Base-by-base conservation (phyloP, 2,797 vertebrate genomes). In the Acestrorhynchus altus region DNA sequence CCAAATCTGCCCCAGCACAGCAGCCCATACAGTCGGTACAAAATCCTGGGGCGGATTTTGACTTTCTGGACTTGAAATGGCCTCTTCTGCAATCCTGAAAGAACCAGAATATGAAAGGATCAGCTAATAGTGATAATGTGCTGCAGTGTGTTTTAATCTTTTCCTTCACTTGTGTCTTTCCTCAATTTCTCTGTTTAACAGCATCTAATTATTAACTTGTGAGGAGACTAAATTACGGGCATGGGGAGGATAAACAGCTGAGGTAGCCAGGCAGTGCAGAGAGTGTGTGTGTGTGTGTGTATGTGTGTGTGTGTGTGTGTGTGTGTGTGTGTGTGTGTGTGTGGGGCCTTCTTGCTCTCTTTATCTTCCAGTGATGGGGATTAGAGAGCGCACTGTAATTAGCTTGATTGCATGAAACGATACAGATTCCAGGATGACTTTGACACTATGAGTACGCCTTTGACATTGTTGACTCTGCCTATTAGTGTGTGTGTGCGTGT, bases 321-420 rank as follows among this genome's bases (percentile, higher is more conserved):
- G 65, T 26, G 10, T 60, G 28, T 35, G 31, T 35, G 31, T 2
- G 31, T 35, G 31, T 28, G 52, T 10, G 20, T 42, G 61, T 26
- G 4, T 39, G 44, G 61, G 22, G n/a, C 18, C 46, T 64, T 60
- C 15, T 13, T 67, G 42, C 39, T 59, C 57, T 67, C 78, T 76
- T 76, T 65, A 68, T 77, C 60, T 40, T 61, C 47, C 44, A 26
- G 54, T 69, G 24, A 73, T 83, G 47, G 74, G 59, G 31, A 59
- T 73, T 18, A 20, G 35, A 63, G 31, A 46, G 40, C 69, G 79
- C 82, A 16, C 73, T 77, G 82, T 83, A 83, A 86, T 86, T 82
- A 80, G 66, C 69, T 74, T 68, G 82, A 84, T 69, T 71, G 65
- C 73, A 70, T 79, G 64, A 80, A 80, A 86, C 85, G 84, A 86